Conservation (phyloP, 92 coral and sea anemone species). For the Plumapathes pennacea region DNA sequence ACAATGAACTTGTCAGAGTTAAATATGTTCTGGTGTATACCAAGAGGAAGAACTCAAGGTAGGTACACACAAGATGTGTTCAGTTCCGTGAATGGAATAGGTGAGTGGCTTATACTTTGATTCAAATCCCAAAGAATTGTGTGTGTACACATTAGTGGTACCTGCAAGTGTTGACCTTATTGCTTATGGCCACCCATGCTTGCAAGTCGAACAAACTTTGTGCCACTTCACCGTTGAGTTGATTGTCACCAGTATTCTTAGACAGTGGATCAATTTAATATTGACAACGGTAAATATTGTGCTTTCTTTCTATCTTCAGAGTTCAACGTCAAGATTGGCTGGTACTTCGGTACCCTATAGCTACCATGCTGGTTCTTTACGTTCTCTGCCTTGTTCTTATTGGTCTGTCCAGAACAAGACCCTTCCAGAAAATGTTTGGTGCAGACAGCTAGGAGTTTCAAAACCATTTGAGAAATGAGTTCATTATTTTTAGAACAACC, state of each 20-base stretch:
- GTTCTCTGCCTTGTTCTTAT: conserved; percentile 60
- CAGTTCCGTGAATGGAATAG: background rate
- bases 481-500: too few species aligned
- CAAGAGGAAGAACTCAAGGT: conserved; percentile 24
- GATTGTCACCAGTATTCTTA: too few species aligned
- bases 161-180: too few species aligned
- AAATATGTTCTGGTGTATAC: conserved; percentile 90
- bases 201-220: too few species aligned
- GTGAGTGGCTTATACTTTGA: background rate
- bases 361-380: conserved; percentile 61
- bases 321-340: conserved; percentile 40
- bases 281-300: background rate
- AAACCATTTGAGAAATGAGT: too few species aligned
- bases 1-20: conserved; percentile 86
- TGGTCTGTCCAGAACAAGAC: conserved; percentile 79
- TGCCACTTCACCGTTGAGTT: too few species aligned
- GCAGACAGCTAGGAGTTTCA: conserved; percentile 32
- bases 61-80: too few species aligned
- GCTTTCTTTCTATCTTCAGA: conserved; percentile 9
- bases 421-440: conserved; percentile 58
- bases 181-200: too few species aligned
- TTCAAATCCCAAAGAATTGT: too few species aligned
- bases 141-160: too few species aligned
- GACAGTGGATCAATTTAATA: too few species aligned
- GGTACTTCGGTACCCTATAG: conserved; percentile 70